Conservation (phyloP, 2,888 invertebrate genomes). For the Pterostichus niger region DNA sequence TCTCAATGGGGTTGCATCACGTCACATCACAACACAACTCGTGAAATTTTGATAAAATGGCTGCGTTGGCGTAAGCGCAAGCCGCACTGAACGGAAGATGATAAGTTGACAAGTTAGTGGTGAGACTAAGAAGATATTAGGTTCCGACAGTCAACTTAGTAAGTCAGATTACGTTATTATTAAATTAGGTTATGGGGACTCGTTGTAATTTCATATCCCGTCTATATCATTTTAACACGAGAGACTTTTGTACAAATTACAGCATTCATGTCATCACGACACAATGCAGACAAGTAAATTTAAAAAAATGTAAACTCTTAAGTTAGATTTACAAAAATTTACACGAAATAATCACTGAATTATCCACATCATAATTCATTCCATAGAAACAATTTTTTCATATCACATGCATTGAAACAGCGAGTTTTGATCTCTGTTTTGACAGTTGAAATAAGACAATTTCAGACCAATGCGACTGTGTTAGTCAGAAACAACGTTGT, state of each 20-base stretch:
- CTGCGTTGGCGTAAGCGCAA: constrained; percentile 12
- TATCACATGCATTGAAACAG: too few relatives aligned
- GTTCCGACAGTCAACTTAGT: constrained; percentile 23
- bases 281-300: too few relatives aligned
- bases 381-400: too few relatives aligned
- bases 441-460: too few relatives aligned
- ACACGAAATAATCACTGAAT: too few relatives aligned
- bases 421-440: too few relatives aligned
- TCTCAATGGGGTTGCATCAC: constrained; percentile 16
- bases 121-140: constrained; percentile 38
- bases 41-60: constrained; percentile 45
- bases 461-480: too few relatives aligned
- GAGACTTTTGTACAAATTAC: too few relatives aligned
- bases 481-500: too few relatives aligned
- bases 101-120: constrained; percentile 8
- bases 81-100: not conserved
- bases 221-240: not conserved
- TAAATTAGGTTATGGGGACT: constrained; percentile 42
- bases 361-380: too few relatives aligned
- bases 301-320: too few relatives aligned
- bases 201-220: constrained; percentile 10
- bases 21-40: constrained; percentile 7
- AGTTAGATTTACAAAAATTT: too few relatives aligned
- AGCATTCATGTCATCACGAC: not conserved
- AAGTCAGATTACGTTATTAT: constrained; percentile 36